These are phyloP conservation scores for Mercenaria mercenaria DNA, from an alignment of 1,140 invertebrate genomes.

Conservation along the genomic window DNA sequence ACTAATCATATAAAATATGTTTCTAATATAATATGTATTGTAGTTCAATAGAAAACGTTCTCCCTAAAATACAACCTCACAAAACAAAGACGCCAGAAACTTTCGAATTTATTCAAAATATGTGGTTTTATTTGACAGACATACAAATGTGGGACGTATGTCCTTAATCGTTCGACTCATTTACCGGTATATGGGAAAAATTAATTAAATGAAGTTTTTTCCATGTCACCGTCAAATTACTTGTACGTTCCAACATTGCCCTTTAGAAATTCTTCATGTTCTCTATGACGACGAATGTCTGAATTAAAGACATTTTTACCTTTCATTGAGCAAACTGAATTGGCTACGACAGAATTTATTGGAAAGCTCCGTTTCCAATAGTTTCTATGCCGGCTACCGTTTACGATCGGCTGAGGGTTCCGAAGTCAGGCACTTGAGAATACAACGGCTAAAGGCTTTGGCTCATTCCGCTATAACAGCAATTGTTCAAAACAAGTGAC, in stretches of 20 bases:
- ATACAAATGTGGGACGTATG: constrained; percentile 49
- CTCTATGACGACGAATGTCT: constrained; percentile 33
- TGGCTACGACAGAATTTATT: not conserved
- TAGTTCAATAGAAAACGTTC: not conserved
- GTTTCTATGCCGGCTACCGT: not conserved
- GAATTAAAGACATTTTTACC: constrained; percentile 58
- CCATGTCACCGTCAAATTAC: constrained; percentile 62
- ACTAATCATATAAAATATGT: too few species aligned
- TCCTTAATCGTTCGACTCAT: constrained; percentile 5
- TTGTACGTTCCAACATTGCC: not conserved
- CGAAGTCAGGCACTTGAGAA: constrained; percentile 35
- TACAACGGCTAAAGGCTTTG: constrained; percentile 15
- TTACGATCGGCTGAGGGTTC: constrained; percentile 22
- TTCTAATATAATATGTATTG: too few species aligned
- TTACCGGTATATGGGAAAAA: constrained; percentile 58
- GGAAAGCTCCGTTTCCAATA: constrained; percentile 13
- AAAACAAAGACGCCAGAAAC: constrained; percentile 18
- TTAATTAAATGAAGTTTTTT: constrained; percentile 67
- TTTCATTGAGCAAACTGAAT: constrained; percentile 65
- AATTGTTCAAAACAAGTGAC: constrained; percentile 52
- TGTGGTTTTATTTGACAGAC: constrained; percentile 37
- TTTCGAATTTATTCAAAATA: constrained; percentile 20
- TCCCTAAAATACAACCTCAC: not conserved
- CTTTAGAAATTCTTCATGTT: constrained; percentile 60
- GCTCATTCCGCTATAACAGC: not conserved